These are phyloP conservation scores for Schmidtea mediterranea DNA, from an alignment of 1,140 invertebrate genomes.

Conservation along the genomic window DNA sequence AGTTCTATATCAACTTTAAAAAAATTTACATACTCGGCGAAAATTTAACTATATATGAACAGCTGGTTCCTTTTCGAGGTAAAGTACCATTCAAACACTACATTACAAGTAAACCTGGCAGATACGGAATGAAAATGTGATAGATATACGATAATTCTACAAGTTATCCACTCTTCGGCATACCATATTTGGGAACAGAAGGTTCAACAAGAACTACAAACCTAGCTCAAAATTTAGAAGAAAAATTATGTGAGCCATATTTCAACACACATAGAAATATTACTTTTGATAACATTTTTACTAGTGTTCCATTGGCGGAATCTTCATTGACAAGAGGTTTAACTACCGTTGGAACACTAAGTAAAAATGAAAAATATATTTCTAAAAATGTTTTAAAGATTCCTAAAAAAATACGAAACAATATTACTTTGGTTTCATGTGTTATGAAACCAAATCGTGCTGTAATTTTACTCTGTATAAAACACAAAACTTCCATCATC, in stretches of 20 bases:
- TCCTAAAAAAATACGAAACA: too few species aligned
- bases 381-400: too few species aligned
- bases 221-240: neutral
- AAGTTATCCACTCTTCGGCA: conserved; percentile 8
- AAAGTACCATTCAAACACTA: conserved; percentile 14
- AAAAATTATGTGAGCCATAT: conserved; percentile 3
- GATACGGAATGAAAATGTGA: conserved; percentile 25
- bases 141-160: conserved; percentile 6
- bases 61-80: conserved; percentile 13
- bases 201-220: neutral
- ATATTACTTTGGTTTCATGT: too few species aligned
- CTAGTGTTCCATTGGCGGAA: too few species aligned
- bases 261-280: conserved; percentile 7
- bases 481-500: too few species aligned
- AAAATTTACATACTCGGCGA: conserved; percentile 9
- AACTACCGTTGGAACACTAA: too few species aligned
- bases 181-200: neutral
- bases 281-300: conserved; percentile 9
- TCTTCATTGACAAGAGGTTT: too few species aligned
- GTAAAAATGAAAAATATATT: too few species aligned
- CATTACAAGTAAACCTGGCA: conserved; percentile 28
- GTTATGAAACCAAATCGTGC: too few species aligned
- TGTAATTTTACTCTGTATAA: too few species aligned
- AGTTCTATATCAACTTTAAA: neutral
- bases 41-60: conserved; percentile 14